These are phyloP conservation scores for Meta bourneti DNA, from an alignment of 2,888 invertebrate genomes.

Conservation along the genomic window DNA sequence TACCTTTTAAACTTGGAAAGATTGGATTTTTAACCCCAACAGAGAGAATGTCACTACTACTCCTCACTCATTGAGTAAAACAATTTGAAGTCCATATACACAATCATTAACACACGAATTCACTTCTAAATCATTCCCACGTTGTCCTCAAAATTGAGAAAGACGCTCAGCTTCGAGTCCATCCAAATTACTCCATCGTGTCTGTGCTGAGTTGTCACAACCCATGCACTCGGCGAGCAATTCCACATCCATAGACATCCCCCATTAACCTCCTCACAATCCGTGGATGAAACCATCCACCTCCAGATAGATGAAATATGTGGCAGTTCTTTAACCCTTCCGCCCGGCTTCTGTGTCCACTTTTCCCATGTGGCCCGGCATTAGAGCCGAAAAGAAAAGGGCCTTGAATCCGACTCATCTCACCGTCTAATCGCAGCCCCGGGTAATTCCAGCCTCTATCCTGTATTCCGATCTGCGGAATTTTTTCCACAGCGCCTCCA, in stretches of 20 bases:
- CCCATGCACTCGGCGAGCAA: background rate
- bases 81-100: too few relatives aligned
- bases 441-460: constrained; percentile 52
- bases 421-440: constrained; percentile 51
- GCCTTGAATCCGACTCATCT: constrained; percentile 61
- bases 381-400: constrained; percentile 45
- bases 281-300: background rate
- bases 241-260: background rate
- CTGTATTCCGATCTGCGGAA: constrained; percentile 64
- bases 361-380: constrained; percentile 52
- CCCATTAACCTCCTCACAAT: background rate
- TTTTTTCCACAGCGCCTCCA: constrained; percentile 51
- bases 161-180: background rate
- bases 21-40: too few relatives aligned
- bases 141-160: background rate
- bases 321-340: constrained; percentile 69
- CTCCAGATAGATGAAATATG: background rate
- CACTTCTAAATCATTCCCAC: background rate
- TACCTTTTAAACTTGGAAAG: too few relatives aligned
- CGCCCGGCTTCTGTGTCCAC: constrained; percentile 59
- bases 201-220: background rate
- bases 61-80: too few relatives aligned
- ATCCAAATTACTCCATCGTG: background rate
- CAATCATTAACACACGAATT: too few relatives aligned
- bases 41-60: too few relatives aligned